Percentiles rank a stretch among this genome's conserved stretches.
phyloP scores from a whole-genome alignment of 2,797 vertebrate species.

The Triplophysa bombifrons region DNA sequence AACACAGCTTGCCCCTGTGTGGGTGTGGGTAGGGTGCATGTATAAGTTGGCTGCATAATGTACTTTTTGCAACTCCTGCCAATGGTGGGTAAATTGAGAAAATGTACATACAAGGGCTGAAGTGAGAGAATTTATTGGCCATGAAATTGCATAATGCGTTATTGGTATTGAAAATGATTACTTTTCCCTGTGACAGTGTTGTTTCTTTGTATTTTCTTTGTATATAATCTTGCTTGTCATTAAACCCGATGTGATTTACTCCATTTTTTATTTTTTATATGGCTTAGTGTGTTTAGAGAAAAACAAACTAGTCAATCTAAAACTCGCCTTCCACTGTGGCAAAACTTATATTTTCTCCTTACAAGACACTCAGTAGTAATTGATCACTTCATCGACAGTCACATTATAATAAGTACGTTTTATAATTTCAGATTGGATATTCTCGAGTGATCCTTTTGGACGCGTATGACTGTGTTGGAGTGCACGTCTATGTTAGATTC shows the following conservation, averaged over 20 bases:
- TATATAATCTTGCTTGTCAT: background rate
- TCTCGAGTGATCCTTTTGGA: background rate
- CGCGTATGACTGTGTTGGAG: background rate
- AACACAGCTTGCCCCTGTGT: constrained; percentile 57
- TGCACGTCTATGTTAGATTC: background rate
- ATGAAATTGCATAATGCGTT: background rate
- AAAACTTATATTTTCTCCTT: background rate
- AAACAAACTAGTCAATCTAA: background rate
- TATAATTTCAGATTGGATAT: background rate
- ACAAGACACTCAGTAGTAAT: background rate
- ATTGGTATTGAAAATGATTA: background rate
- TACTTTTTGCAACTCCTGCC: background rate
- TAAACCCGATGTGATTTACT: background rate
- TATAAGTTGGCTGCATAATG: background rate
- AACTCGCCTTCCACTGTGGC: background rate
- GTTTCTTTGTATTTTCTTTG: background rate
- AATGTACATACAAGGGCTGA: background rate
- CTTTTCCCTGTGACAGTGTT: background rate
- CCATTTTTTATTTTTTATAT: background rate
- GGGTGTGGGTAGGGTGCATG: constrained; percentile 21
- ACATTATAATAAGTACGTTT: background rate
- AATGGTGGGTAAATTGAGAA: background rate
- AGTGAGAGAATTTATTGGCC: background rate
- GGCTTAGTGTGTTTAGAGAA: background rate
- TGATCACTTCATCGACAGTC: background rate